phyloP scores from a whole-genome alignment of 2,113 vertebrate species.

The Clarias batrachus region DNA sequence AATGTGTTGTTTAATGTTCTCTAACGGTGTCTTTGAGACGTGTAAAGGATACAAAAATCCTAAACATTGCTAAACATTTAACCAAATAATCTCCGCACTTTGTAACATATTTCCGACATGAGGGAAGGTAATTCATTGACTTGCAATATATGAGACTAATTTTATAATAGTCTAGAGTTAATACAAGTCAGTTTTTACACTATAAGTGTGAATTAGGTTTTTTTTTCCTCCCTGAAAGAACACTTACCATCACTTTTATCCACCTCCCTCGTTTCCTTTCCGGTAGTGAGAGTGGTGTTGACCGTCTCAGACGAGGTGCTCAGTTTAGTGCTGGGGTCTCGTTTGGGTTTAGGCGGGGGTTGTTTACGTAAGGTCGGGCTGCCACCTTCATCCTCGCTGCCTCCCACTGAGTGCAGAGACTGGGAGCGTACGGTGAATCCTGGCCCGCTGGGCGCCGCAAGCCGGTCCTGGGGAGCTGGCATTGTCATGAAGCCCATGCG shows the following conservation, averaged over 20 bases:
- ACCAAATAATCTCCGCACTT: not conserved
- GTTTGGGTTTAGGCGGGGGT: conserved; percentile 91
- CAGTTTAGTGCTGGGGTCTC: conserved; percentile 94
- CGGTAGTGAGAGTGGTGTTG: conserved; percentile 68
- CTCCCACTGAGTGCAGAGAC: conserved; percentile 93
- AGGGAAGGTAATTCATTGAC: not conserved
- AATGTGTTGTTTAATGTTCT: not conserved
- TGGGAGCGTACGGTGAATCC: conserved; percentile 94
- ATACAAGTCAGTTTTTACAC: not conserved
- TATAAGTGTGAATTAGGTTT: not conserved
- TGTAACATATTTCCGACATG: too few species aligned
- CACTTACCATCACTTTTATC: conserved; percentile 78
- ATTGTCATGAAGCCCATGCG: conserved; percentile 98
- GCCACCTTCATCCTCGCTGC: conserved; percentile 79
- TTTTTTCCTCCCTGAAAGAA: not conserved
- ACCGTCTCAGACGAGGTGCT: conserved; percentile 92
- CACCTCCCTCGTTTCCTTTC: conserved; percentile 69
- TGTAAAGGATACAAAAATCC: too few species aligned
- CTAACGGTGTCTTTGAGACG: too few species aligned
- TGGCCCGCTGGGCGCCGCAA: conserved; percentile 81
- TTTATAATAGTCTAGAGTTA: not conserved
- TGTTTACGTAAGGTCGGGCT: conserved; percentile 83
- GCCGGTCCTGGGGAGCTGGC: conserved; percentile 91
- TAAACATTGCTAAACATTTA: not conserved
- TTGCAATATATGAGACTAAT: not conserved